Conservation (phyloP, 2,888 invertebrate species). For the Stenurella melanura region DNA sequence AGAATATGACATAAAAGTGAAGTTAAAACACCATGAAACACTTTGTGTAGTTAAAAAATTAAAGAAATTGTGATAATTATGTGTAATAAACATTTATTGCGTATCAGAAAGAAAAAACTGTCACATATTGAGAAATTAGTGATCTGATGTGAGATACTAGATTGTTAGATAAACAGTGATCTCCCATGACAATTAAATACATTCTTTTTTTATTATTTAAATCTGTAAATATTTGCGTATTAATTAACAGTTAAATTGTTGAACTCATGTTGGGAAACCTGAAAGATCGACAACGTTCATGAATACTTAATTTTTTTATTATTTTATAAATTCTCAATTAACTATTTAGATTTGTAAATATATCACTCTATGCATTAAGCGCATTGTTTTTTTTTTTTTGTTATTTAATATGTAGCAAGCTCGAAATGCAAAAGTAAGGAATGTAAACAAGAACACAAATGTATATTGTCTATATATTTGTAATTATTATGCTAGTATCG, state of each 20-base stretch:
- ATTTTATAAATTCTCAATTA: constrained; percentile 53
- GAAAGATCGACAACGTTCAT: constrained; percentile 45
- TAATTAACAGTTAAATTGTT: constrained; percentile 35
- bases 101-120: constrained; percentile 53
- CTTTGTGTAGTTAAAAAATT: constrained; percentile 59
- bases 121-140: constrained; percentile 61
- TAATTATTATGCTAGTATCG: constrained; percentile 67
- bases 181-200: constrained; percentile 69
- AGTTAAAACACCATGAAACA: constrained; percentile 37
- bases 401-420: constrained; percentile 69
- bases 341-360: constrained; percentile 58
- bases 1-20: constrained; percentile 31
- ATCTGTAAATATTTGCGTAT: constrained; percentile 50
- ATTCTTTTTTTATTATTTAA: constrained; percentile 60
- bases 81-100: constrained; percentile 65
- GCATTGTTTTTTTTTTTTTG: constrained; percentile 68
- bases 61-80: constrained; percentile 68
- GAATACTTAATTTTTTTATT: constrained; percentile 59
- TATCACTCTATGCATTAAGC: constrained; percentile 60
- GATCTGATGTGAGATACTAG: constrained; percentile 66
- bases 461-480: constrained; percentile 70
- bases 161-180: constrained; percentile 66
- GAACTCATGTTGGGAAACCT: constrained; percentile 37
- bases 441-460: constrained; percentile 64
- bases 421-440: constrained; percentile 59